Evolutionary conservation across 2,797 vertebrate species (phyloP), one percentile per base, ranked within the genome.

Genomic region (Silurus lanzhouensis): DNA sequence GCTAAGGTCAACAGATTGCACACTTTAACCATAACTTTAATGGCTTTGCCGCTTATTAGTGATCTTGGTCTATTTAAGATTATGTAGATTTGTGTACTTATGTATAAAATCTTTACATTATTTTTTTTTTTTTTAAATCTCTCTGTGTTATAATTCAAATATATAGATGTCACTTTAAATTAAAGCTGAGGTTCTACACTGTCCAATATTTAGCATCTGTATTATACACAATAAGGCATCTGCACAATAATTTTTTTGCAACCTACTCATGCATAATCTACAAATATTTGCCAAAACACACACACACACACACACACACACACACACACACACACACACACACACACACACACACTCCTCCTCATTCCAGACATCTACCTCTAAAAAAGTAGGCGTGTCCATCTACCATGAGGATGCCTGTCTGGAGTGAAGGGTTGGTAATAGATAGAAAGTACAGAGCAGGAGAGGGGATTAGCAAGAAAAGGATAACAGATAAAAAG

Each of bases 271-370:
- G 7, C 57, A 27, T 60, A 70, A 75, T 55, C 48, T 13, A 74
- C 52, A 83, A 31, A 63, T 48, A 80, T 66, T 68, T 70, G 61
- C 22, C 85, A 8, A 70, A 1, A 44, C 58, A 79, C 19, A 13
- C 17, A 87, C 66, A 83, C 44, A 89, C 58, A 46, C 64, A 64
- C 60, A 79, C 66, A 38, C 72, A 89, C 58, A 46, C 64, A 64
- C 44, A 79, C 80, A 75, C n/a, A 86, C 25, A 77, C 14, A 38
- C 15, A 72, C 31, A 70, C 25, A 58, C 63, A 82, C 76, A 88
- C 83, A 87, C 70, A 89, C 81, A 89, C 58, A 46, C 64, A 64
- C 64, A 79, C 66, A 38, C 72, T 66, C 48, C 57, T 74, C 78
- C 57, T 84, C 64, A 84, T 84, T 84, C 83, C 82, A 79, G 48